phyloP scores from a whole-genome alignment of 2,888 invertebrate genomes.

The Heliconius hortense region DNA sequence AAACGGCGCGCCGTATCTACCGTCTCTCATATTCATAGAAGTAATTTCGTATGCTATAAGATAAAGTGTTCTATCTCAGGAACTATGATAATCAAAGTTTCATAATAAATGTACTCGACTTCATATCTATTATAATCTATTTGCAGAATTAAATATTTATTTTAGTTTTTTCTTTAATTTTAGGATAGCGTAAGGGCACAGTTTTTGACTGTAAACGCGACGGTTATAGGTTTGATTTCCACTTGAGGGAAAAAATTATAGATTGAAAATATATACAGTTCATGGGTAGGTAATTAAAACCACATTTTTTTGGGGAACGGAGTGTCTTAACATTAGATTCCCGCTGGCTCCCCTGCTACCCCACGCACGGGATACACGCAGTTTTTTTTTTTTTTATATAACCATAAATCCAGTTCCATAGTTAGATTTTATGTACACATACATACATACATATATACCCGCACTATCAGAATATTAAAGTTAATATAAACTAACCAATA shows the following conservation, averaged over 20 bases:
- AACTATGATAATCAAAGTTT: constrained; percentile 5
- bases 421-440: neutral
- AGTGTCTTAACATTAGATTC: too few relatives aligned
- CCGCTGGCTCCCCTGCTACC: neutral
- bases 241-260: neutral
- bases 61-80: constrained; percentile 15
- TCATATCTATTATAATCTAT: neutral
- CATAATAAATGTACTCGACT: constrained; percentile 4
- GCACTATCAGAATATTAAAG: constrained; percentile 21
- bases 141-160: neutral
- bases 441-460: neutral
- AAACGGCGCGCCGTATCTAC: constrained; percentile 16
- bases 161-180: neutral
- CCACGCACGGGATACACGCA: neutral
- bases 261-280: too few relatives aligned
- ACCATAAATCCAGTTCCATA: neutral
- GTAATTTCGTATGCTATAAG: constrained; percentile 23
- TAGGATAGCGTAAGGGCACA: neutral
- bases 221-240: neutral
- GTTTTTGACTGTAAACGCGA: neutral
- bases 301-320: too few relatives aligned
- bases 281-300: too few relatives aligned
- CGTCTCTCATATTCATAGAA: constrained; percentile 33
- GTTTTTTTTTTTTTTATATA: too few relatives aligned
- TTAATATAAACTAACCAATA: constrained; percentile 14